phyloP scores from a whole-genome alignment of 2,888 invertebrate species.

The Oasisia sp. region DNA sequence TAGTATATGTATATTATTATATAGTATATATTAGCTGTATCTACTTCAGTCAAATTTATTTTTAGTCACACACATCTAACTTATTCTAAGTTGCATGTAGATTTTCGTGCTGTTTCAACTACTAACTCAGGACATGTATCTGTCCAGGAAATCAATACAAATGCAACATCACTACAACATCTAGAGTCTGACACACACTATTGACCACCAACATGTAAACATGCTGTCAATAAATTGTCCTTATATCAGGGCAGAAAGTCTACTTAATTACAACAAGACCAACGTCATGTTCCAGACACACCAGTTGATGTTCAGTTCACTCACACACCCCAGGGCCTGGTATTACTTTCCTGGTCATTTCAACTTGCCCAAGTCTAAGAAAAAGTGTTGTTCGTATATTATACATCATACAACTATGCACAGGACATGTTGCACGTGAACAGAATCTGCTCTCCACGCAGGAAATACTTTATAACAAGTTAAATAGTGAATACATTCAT shows the following conservation, averaged over 20 bases:
- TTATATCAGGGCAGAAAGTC: neutral
- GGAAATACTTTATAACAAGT: no score
- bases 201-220: neutral
- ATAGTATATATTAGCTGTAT: no score
- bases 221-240: neutral
- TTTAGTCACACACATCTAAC: neutral
- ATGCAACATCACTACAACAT: neutral
- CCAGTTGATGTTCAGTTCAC: neutral
- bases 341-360: no score
- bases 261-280: neutral
- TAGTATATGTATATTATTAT: no score
- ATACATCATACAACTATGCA: no score
- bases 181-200: neutral
- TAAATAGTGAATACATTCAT: neutral
- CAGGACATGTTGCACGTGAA: no score
- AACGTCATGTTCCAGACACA: neutral
- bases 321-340: neutral
- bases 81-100: neutral
- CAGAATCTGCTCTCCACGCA: no score
- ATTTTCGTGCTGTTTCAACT: neutral
- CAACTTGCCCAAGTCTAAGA: no score
- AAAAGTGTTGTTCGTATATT: no score
- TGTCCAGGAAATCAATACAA: neutral
- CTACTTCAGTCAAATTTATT: neutral
- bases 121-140: no score